Evolutionary conservation across 1,140 invertebrate genomes (phyloP).

Genomic region (Drosophila jambulina): DNA sequence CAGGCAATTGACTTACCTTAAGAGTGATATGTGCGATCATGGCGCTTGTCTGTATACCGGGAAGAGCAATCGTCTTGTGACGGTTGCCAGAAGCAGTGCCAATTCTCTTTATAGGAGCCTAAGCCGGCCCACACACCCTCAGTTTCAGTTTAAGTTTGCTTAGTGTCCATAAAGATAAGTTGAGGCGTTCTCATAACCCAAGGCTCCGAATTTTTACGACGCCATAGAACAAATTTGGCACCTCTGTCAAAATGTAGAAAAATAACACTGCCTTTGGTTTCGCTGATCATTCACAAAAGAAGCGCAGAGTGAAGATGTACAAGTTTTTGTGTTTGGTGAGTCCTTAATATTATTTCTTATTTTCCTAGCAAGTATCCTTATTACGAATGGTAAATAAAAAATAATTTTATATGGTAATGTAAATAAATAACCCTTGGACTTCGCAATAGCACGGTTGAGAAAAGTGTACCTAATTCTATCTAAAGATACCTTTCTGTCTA

Average conservation of each 20-base stretch:
- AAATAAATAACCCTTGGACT: not conserved
- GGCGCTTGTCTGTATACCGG: constrained; percentile 14
- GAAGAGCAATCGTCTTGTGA: constrained; percentile 26
- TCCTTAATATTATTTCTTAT: not conserved
- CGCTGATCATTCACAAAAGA: constrained; percentile 21
- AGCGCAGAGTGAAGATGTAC: constrained; percentile 21
- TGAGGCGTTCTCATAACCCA: constrained; percentile 6
- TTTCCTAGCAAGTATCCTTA: not conserved
- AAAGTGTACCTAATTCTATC: not conserved
- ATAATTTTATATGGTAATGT: not conserved
- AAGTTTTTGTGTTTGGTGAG: constrained; percentile 10
- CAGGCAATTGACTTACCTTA: constrained; percentile 2
- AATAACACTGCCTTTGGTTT: not conserved
- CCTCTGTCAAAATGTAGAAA: constrained; percentile 29
- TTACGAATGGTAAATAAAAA: not conserved
- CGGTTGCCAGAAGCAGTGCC: constrained; percentile 9
- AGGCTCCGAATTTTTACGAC: constrained; percentile 27
- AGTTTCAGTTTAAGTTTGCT: constrained; percentile 16
- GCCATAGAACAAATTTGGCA: constrained; percentile 44
- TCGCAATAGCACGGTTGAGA: too few species aligned
- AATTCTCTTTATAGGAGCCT: constrained; percentile 48
- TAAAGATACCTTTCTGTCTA: not conserved
- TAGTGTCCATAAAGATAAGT: constrained; percentile 47
- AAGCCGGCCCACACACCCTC: constrained; percentile 25
- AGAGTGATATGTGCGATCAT: constrained; percentile 13